phyloP scores from a whole-genome alignment of 2,113 vertebrate genomes.

The Antechinus flavipes region DNA sequence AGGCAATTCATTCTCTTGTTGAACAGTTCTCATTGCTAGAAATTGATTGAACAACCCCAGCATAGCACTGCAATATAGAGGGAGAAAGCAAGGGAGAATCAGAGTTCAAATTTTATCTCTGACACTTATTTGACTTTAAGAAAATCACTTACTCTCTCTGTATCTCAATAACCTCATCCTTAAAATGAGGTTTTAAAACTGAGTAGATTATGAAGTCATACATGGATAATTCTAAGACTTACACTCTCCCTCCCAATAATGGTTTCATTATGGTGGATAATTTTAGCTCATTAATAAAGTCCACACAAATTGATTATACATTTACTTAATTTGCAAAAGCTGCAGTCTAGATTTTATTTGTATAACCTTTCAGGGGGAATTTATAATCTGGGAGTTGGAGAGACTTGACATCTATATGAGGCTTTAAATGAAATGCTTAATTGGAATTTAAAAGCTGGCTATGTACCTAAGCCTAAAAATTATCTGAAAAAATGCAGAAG shows the following conservation, averaged over 20 bases:
- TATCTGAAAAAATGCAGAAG: not conserved
- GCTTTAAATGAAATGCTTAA: not conserved
- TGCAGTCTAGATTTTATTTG: not conserved
- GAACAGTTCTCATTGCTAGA: not conserved
- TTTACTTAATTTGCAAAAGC: not conserved
- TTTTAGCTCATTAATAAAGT: not conserved
- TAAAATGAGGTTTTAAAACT: not conserved
- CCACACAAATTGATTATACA: not conserved
- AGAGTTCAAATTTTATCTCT: not conserved
- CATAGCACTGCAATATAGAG: not conserved
- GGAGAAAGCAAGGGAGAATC: not conserved
- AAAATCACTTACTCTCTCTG: not conserved
- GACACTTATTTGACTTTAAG: not conserved
- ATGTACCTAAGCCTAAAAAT: not conserved
- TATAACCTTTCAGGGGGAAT: not conserved
- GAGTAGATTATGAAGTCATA: not conserved
- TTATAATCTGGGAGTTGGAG: not conserved
- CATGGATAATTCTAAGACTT: not conserved
- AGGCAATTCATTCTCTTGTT: not conserved
- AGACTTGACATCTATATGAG: not conserved
- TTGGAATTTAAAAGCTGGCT: not conserved
- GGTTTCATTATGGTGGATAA: not conserved
- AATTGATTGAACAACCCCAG: not conserved
- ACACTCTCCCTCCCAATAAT: not conserved
- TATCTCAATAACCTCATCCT: not conserved